A percentile compares a stretch with the other conserved stretches of the same genome.
Conservation (phyloP, 1,140 invertebrate genomes). For the Ephestia elutella region DNA sequence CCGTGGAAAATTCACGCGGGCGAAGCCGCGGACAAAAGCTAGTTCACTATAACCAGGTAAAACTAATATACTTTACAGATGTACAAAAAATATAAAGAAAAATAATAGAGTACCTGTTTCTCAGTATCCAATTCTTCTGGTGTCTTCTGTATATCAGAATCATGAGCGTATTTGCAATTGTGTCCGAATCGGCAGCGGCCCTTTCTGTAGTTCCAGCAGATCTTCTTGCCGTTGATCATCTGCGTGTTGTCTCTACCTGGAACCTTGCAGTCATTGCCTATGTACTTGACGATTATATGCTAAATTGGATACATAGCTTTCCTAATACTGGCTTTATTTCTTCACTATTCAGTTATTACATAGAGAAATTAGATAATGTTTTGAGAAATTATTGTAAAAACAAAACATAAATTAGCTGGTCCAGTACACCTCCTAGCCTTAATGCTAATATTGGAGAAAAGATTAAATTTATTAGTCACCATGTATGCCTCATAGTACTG, state of each 20-base stretch:
- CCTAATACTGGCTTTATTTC: conserved; percentile 13
- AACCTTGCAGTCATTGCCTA: conserved; percentile 75
- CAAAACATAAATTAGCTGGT: neutral
- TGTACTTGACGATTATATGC: conserved; percentile 74
- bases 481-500: no score
- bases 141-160: conserved; percentile 84
- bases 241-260: conserved; percentile 81
- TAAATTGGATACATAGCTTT: conserved; percentile 46
- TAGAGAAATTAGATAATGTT: no score
- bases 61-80: neutral
- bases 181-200: conserved; percentile 93
- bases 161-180: conserved; percentile 94
- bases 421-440: no score
- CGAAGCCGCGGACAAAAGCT: no score
- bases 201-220: conserved; percentile 95
- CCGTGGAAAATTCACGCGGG: no score
- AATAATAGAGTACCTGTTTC: conserved; percentile 51
- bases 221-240: conserved; percentile 90
- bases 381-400: neutral
- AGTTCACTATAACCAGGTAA: no score
- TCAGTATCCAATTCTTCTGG: conserved; percentile 75
- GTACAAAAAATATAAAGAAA: neutral
- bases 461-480: no score
- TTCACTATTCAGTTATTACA: no score
- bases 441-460: no score